Conservation (phyloP, 2,888 invertebrate genomes). For the Metacarcinus magister region DNA sequence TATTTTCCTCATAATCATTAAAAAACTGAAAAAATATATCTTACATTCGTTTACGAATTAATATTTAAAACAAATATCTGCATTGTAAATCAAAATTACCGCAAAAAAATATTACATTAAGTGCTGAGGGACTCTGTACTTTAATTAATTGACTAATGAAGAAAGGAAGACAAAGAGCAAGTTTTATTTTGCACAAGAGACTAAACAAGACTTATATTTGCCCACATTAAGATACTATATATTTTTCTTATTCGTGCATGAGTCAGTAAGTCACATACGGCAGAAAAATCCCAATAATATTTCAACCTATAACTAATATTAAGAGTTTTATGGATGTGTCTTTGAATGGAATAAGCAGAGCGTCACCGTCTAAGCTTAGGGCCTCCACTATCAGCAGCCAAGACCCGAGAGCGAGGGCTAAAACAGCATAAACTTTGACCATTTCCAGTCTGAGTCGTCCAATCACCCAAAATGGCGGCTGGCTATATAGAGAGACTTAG, state of each 20-base stretch:
- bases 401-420: neutral
- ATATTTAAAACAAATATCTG: no score
- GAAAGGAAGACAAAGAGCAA: no score
- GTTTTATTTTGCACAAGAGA: no score
- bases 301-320: neutral
- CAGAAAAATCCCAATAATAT: neutral
- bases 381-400: neutral
- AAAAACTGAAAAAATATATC: no score
- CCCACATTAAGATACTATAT: neutral
- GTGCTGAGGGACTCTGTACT: no score
- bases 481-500: neutral
- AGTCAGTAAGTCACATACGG: neutral
- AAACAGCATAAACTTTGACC: neutral
- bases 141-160: no score
- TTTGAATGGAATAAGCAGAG: neutral
- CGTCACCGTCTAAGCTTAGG: neutral
- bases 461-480: conserved; percentile 1
- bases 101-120: no score
- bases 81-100: no score
- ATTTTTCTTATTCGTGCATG: neutral
- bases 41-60: no score
- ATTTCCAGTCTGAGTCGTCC: neutral
- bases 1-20: no score
- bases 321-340: neutral
- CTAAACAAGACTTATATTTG: no score